These are phyloP conservation scores for Dicaeum eximium DNA, from an alignment of 2,113 vertebrate genomes.

Conservation along the genomic window DNA sequence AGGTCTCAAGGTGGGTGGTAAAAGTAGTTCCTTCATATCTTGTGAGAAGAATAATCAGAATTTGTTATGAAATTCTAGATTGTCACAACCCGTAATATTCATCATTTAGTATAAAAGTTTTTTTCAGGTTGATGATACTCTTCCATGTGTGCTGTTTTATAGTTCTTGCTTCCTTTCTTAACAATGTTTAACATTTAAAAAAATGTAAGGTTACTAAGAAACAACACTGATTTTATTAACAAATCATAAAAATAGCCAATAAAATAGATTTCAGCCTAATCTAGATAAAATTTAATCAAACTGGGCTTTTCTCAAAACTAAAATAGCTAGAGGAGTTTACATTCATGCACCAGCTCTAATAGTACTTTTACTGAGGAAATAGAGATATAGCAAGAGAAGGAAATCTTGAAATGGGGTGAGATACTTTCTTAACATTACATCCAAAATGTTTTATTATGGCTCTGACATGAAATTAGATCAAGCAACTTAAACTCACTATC, in stretches of 20 bases:
- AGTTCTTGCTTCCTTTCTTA: neutral
- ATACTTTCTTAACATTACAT: neutral
- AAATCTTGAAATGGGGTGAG: neutral
- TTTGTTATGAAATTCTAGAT: neutral
- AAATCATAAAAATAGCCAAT: neutral
- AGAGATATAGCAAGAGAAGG: neutral
- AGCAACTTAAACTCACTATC: neutral
- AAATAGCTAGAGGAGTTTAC: neutral
- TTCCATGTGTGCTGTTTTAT: neutral
- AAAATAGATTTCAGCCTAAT: neutral
- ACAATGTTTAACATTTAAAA: neutral
- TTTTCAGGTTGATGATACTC: neutral
- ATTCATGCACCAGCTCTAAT: neutral
- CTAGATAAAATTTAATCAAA: neutral
- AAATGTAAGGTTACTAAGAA: neutral
- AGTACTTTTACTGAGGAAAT: neutral
- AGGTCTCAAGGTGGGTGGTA: neutral
- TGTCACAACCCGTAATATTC: neutral
- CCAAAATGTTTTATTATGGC: neutral
- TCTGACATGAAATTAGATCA: neutral
- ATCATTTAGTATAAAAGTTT: neutral
- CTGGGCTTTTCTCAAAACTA: neutral
- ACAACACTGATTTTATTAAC: neutral
- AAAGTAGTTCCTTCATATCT: neutral
- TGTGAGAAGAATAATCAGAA: neutral